phyloP scores from a whole-genome alignment of 2,113 vertebrate species.

The Camelus bactrianus region DNA sequence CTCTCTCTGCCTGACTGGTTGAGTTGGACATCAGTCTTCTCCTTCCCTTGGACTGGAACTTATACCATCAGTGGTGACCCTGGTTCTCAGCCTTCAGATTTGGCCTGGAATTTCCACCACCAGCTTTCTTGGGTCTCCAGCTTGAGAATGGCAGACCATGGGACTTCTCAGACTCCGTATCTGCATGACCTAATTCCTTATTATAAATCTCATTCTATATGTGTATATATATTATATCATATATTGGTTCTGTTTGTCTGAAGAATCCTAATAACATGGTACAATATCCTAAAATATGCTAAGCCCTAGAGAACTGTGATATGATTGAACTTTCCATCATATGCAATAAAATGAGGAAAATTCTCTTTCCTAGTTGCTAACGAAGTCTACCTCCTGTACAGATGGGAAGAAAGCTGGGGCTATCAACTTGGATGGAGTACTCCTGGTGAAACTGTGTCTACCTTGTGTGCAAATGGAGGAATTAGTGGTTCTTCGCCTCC shows the following conservation, averaged over 20 bases:
- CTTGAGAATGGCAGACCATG: not conserved
- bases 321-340: not conserved
- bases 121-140: not conserved
- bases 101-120: not conserved
- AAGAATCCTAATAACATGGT: not conserved
- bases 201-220: not conserved
- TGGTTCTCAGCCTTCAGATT: not conserved
- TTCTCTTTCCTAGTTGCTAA: not conserved
- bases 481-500: not conserved
- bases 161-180: not conserved
- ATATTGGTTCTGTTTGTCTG: slow-evolving; percentile 6
- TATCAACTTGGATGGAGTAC: not conserved
- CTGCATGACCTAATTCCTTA: not conserved
- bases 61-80: not conserved
- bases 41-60: not conserved
- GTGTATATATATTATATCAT: not conserved
- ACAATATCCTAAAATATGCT: not conserved
- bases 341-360: not conserved
- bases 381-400: not conserved
- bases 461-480: not conserved
- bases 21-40: not conserved
- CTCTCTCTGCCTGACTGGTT: not conserved
- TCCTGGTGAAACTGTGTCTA: not conserved
- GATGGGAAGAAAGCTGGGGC: not conserved
- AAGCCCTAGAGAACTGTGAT: not conserved